Evolutionary conservation across 1,140 invertebrate species (phyloP).

Genomic region (Bombyx mandarina): DNA sequence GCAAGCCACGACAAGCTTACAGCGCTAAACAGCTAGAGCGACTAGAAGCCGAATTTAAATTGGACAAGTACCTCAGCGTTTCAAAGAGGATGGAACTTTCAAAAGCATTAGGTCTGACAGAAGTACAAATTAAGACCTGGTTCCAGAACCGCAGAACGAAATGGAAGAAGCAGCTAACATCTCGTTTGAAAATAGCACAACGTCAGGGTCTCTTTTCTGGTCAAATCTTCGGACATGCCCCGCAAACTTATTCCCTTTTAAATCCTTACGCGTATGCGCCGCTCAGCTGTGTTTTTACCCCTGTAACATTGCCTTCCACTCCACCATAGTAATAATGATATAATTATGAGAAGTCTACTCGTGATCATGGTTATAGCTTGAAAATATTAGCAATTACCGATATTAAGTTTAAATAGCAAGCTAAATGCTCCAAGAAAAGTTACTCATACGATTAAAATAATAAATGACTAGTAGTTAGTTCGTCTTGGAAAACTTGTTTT

Average conservation of each 20-base stretch:
- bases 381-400: too few species aligned
- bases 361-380: too few species aligned
- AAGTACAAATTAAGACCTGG: slow-evolving; percentile 98
- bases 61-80: slow-evolving; percentile 96
- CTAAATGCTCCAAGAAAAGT: too few species aligned
- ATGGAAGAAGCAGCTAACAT: slow-evolving; percentile 96
- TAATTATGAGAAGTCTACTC: too few species aligned
- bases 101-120: slow-evolving; percentile 88
- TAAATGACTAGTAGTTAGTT: too few species aligned
- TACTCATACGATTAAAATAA: too few species aligned
- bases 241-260: slow-evolving; percentile 74
- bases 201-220: slow-evolving; percentile 84
- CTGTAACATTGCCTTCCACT: slow-evolving; percentile 58
- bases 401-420: too few species aligned
- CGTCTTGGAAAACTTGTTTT: too few species aligned
- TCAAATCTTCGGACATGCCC: slow-evolving; percentile 76
- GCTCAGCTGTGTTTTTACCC: slow-evolving; percentile 70
- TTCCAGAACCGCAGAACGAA: slow-evolving; percentile 96
- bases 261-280: slow-evolving; percentile 64
- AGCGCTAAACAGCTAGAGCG: slow-evolving; percentile 92
- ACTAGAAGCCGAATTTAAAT: slow-evolving; percentile 93
- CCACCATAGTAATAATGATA: slow-evolving; percentile 24
- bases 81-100: slow-evolving; percentile 95
- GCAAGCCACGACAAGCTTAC: slow-evolving; percentile 96
- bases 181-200: slow-evolving; percentile 88